Conservation (phyloP, 2,797 vertebrate genomes). For the Xenopus petersii region DNA sequence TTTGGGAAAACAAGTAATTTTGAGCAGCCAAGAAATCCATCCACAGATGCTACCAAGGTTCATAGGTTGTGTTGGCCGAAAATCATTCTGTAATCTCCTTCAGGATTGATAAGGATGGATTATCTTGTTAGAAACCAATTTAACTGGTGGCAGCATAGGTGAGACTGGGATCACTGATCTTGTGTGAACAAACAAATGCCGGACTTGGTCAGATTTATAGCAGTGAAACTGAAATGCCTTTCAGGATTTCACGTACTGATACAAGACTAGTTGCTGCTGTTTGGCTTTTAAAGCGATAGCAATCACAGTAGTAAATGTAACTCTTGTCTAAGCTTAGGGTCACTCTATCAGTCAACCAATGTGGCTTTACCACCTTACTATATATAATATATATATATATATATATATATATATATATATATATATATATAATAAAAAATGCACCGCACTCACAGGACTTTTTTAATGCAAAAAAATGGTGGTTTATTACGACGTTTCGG, state of each 20-base stretch:
- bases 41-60: neutral
- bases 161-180: conserved; percentile 11
- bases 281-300: too few relatives aligned
- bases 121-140: conserved; percentile 25
- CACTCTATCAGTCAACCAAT: too few relatives aligned
- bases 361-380: too few relatives aligned
- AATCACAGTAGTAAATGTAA: too few relatives aligned
- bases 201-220: conserved; percentile 16
- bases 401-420: too few relatives aligned
- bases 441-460: too few relatives aligned
- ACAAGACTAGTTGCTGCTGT: neutral
- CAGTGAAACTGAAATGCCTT: neutral
- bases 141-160: neutral
- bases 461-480: too few relatives aligned
- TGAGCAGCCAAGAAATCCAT: neutral
- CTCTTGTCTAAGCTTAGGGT: too few relatives aligned
- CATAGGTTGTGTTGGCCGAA: neutral
- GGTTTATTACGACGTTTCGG: too few relatives aligned
- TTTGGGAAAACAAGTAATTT: neutral
- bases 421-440: too few relatives aligned
- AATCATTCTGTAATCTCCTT: conserved; percentile 12
- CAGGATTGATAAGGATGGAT: conserved; percentile 21
- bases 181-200: neutral
- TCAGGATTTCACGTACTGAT: neutral
- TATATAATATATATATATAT: too few relatives aligned